Evolutionary conservation across 2,113 vertebrate genomes (phyloP).

Genomic region (Oceanodroma tethys): DNA sequence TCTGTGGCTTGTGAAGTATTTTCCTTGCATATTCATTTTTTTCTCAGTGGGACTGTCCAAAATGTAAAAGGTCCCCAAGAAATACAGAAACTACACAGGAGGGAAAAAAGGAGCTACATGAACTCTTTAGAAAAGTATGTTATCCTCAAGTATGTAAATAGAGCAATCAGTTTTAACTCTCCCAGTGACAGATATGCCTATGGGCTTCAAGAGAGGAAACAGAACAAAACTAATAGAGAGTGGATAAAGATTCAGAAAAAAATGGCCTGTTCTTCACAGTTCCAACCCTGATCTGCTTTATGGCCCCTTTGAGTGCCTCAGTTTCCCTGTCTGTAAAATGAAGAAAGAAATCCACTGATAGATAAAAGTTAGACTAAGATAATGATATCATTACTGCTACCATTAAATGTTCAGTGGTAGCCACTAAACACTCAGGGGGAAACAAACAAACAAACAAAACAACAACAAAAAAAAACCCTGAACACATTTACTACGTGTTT

Average conservation of each 20-base stretch:
- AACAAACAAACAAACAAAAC: not conserved
- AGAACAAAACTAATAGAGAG: not conserved
- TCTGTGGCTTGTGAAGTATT: not conserved
- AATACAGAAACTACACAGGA: not conserved
- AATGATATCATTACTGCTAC: not conserved
- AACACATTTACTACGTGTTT: not conserved
- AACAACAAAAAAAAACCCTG: not conserved
- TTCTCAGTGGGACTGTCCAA: not conserved
- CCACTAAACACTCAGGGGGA: not conserved
- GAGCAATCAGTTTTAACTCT: not conserved
- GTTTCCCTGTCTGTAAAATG: not conserved
- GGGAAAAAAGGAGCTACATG: not conserved
- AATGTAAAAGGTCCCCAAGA: not conserved
- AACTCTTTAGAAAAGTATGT: not conserved
- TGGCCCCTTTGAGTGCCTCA: not conserved
- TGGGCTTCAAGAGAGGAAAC: not conserved
- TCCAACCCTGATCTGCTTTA: not conserved
- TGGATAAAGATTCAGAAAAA: not conserved
- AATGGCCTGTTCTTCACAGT: not conserved
- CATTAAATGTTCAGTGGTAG: not conserved
- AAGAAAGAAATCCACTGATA: not conserved
- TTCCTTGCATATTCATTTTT: not conserved
- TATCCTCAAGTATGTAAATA: not conserved
- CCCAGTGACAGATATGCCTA: not conserved
- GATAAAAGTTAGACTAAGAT: not conserved